phyloP scores from a whole-genome alignment of 2,888 invertebrate species.

The Priocnemis perturbator region DNA sequence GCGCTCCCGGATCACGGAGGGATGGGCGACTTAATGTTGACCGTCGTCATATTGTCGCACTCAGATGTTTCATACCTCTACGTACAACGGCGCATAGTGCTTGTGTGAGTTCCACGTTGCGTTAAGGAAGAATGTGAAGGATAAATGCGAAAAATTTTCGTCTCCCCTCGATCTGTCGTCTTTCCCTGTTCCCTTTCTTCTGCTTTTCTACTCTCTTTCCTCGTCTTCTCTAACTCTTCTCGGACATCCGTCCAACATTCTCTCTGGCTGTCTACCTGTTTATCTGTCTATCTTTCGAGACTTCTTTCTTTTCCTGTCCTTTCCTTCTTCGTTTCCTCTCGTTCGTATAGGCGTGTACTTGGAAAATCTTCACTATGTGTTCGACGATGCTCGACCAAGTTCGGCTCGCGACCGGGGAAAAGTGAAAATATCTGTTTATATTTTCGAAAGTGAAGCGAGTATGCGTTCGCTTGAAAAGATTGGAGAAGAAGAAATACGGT shows the following conservation, averaged over 20 bases:
- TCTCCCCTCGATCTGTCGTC: constrained; percentile 23
- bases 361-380: no score
- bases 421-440: constrained; percentile 53
- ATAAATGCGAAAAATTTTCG: no score
- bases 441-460: constrained; percentile 58
- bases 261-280: no score
- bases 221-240: no score
- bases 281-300: no score
- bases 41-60: constrained; percentile 37
- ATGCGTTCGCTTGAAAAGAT: constrained; percentile 56
- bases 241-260: no score
- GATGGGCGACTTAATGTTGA: constrained; percentile 90
- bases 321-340: no score
- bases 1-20: constrained; percentile 90
- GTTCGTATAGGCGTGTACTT: no score
- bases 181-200: constrained; percentile 16
- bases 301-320: no score
- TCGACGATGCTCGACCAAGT: no score
- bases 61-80: constrained; percentile 57
- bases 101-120: constrained; percentile 56
- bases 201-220: neutral
- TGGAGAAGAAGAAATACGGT: constrained; percentile 62
- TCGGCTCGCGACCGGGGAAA: neutral
- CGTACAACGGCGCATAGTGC: constrained; percentile 65
- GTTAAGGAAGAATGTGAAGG: neutral